Percentiles rank a stretch among this genome's conserved stretches.
Conservation (phyloP, 2,888 invertebrate species). For the Boloria selene region DNA sequence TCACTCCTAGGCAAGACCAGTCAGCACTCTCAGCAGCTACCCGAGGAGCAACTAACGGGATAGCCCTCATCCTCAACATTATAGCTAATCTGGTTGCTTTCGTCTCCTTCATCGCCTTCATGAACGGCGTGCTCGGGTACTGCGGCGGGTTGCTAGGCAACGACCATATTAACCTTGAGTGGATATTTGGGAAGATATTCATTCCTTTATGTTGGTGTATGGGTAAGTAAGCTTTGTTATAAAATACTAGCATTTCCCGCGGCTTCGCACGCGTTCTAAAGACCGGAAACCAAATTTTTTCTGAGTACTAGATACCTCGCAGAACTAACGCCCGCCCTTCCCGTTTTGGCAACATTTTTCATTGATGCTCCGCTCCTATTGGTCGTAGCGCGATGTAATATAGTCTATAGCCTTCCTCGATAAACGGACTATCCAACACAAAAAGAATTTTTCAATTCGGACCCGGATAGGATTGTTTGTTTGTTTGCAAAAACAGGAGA, state of each 20-base stretch:
- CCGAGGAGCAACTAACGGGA: conserved; percentile 92
- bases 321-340: too few relatives aligned
- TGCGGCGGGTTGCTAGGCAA: conserved; percentile 89
- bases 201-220: conserved; percentile 62
- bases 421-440: too few relatives aligned
- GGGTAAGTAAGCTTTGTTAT: not conserved
- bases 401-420: too few relatives aligned
- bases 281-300: too few relatives aligned
- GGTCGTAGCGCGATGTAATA: too few relatives aligned
- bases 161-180: conserved; percentile 84
- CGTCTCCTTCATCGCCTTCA: conserved; percentile 91
- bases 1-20: conserved; percentile 85
- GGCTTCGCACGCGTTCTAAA: too few relatives aligned
- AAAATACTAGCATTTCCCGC: not conserved
- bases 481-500: too few relatives aligned
- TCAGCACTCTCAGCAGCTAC: conserved; percentile 95
- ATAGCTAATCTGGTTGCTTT: conserved; percentile 96
- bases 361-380: too few relatives aligned
- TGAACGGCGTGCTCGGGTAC: conserved; percentile 92
- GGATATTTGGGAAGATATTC: conserved; percentile 92
- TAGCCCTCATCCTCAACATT: conserved; percentile 91
- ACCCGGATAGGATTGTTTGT: too few relatives aligned
- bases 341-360: too few relatives aligned
- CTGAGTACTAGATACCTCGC: too few relatives aligned
- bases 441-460: too few relatives aligned